Base-by-base conservation (phyloP, 2,888 invertebrate species). In the Eupithecia tripunctaria region DNA sequence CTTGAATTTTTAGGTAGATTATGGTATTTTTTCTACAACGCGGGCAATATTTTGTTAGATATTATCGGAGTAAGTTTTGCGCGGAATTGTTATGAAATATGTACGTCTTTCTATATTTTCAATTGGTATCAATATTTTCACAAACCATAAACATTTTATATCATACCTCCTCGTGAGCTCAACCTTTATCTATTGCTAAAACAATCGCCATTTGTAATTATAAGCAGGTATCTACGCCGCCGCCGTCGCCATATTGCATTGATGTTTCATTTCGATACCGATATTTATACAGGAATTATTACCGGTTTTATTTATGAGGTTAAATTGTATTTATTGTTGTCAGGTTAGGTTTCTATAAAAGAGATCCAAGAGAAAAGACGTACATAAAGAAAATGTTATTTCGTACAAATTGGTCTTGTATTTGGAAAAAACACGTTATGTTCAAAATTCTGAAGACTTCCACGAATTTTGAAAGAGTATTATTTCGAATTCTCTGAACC, bases 151-250 rank as follows among this genome's bases (percentile, higher is more conserved):
- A 29, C 15, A 18, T 27, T 6, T 27, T 51, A 41, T 59, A 68
- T 65, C 71, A 1, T 38, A 69, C 69, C 74, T 63, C 2, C 2
- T 12, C 5, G 41, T 71, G 62, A 15, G 29, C 59, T 8, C 8
- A 7, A 38, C 66, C 7, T 27, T n/a, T 32, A 41, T 68, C 51
- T 68, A 71, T 68, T 66, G 59, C 68, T 69, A 38, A 74, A 67
- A 72, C 74, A 74, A 71, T 68, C 63, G 56, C 1, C 68, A 74
- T 74, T 74, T 72, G 74, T 74, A 67, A 74, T 74, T 69, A 67
- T 72, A 72, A 72, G 64, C 71, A 72, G 74, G 74, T 71, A 63
- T 67, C 69, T 51, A 51, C 47, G n/a, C 47, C 67, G 43, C 12
- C 69, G 72, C 47, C 67, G 43, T 7, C 69, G 72, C 71, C 71